These are phyloP conservation scores for Pimephales promelas DNA, from an alignment of 2,113 vertebrate species.

Conservation along the genomic window DNA sequence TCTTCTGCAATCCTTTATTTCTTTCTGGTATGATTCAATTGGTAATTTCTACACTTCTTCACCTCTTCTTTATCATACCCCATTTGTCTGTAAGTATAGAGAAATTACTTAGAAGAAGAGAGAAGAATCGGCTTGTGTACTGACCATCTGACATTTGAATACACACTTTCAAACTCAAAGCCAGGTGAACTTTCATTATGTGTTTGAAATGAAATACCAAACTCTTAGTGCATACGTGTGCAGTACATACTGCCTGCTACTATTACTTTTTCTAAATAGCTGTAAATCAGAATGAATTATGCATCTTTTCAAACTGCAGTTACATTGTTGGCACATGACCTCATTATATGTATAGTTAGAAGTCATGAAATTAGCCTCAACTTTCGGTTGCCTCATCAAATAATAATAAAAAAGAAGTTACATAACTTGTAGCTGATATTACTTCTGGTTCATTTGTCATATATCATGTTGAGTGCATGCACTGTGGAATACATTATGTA, in stretches of 20 bases:
- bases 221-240: background rate
- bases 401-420: background rate
- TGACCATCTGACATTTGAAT: background rate
- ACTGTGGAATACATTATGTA: background rate
- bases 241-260: background rate
- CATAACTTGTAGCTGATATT: background rate
- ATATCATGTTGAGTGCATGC: background rate
- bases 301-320: background rate
- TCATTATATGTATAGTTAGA: background rate
- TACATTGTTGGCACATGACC: constrained; percentile 1
- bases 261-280: background rate
- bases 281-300: background rate
- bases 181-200: background rate
- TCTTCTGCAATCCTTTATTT: constrained; percentile 76
- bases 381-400: constrained; percentile 1
- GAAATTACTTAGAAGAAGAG: background rate
- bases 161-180: background rate
- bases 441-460: background rate
- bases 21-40: constrained; percentile 70
- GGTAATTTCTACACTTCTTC: constrained; percentile 67
- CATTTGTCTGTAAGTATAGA: background rate
- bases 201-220: background rate
- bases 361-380: background rate
- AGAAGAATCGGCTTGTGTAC: constrained; percentile 6
- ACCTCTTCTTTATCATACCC: constrained; percentile 42